Evolutionary conservation across 1,140 invertebrate genomes (phyloP).

Genomic region (Drosophila nikananu): DNA sequence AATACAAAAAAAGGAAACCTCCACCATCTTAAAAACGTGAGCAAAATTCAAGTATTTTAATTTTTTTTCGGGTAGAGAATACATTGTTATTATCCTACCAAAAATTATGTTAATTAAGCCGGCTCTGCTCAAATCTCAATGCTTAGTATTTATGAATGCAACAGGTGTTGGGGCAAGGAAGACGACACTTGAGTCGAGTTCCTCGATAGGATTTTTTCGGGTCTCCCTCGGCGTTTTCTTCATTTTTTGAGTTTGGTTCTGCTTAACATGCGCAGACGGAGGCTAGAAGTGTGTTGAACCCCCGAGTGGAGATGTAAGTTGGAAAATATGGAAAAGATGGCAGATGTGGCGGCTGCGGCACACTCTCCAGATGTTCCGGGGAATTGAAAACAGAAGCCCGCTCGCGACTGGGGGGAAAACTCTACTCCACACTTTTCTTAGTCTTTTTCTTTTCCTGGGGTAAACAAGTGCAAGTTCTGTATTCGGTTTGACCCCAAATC

Average conservation of each 20-base stretch:
- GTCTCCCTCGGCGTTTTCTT: constrained; percentile 3
- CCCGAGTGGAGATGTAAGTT: constrained; percentile 12
- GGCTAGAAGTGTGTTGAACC: constrained; percentile 55
- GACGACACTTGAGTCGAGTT: constrained; percentile 43
- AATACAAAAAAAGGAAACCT: constrained; percentile 43
- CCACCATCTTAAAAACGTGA: constrained; percentile 45
- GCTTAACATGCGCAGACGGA: constrained; percentile 37
- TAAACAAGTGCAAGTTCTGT: constrained; percentile 49
- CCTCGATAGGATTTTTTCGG: constrained; percentile 30
- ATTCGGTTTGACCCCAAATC: constrained; percentile 63
- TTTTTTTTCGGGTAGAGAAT: constrained; percentile 1
- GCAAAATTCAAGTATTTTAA: constrained; percentile 49
- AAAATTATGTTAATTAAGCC: constrained; percentile 73
- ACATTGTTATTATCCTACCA: constrained; percentile 51
- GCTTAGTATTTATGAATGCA: constrained; percentile 73
- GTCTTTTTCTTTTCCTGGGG: constrained; percentile 10
- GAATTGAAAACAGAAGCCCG: constrained; percentile 49
- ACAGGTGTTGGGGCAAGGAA: constrained; percentile 62
- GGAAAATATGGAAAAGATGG: constrained; percentile 7
- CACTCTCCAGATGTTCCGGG: constrained; percentile 62
- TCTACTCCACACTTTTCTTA: not conserved
- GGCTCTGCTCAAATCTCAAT: constrained; percentile 11
- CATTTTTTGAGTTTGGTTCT: not conserved
- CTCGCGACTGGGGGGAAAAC: constrained; percentile 9
- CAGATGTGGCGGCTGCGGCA: constrained; percentile 7